These are phyloP conservation scores for Apotomis turbidana DNA, from an alignment of 2,888 invertebrate genomes.

Conservation along the genomic window DNA sequence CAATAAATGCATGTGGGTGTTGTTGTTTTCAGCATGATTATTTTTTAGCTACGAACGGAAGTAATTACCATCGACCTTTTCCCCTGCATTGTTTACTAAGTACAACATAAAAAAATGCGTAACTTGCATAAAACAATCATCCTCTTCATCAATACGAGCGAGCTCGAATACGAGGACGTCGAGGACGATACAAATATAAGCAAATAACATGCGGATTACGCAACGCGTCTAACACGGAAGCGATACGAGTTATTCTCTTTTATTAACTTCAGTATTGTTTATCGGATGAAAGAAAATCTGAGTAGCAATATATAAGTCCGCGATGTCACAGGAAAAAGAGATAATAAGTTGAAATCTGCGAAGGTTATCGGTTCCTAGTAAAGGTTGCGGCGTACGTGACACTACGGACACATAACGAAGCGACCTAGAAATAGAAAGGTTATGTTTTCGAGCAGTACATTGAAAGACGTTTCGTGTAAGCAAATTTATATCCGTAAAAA, in stretches of 20 bases:
- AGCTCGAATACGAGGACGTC: not conserved
- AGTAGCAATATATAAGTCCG: not conserved
- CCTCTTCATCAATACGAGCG: not conserved
- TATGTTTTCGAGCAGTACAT: not conserved
- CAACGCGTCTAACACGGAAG: not conserved
- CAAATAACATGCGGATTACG: constrained; percentile 1
- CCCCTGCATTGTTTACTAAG: no score
- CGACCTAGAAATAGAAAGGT: not conserved
- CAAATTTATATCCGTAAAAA: no score
- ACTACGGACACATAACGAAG: not conserved
- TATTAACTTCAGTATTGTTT: not conserved
- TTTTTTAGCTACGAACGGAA: no score
- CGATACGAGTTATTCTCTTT: constrained; percentile 12
- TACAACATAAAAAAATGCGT: not conserved
- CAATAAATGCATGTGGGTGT: no score
- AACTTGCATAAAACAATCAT: not conserved
- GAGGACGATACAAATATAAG: not conserved
- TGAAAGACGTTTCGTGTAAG: not conserved
- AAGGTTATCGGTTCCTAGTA: constrained; percentile 9
- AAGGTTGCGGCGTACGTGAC: constrained; percentile 11
- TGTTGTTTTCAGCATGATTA: no score
- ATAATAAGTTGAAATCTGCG: not conserved
- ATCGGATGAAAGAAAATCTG: constrained; percentile 5
- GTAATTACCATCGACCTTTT: no score
- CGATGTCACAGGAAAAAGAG: constrained; percentile 1